Evolutionary conservation across 2,113 vertebrate genomes (phyloP).

Genomic region (Siphamia tubifer): DNA sequence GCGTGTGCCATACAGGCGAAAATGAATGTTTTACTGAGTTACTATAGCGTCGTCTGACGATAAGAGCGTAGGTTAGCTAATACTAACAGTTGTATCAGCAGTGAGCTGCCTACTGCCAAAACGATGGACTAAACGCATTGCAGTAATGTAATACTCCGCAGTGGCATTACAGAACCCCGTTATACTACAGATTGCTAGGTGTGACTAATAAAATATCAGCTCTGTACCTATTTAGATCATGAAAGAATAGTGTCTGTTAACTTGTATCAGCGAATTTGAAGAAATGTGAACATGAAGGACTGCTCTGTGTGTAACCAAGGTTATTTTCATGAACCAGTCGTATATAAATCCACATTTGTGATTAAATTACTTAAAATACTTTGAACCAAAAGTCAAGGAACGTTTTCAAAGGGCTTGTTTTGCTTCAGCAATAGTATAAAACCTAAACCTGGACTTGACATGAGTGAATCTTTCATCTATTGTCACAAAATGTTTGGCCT

Average conservation of each 20-base stretch:
- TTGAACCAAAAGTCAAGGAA: no score
- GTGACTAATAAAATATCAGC: neutral
- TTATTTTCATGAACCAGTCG: no score
- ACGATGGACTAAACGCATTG: constrained; percentile 31
- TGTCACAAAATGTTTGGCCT: no score
- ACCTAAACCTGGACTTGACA: no score
- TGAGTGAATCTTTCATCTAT: no score
- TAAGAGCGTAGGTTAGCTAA: constrained; percentile 1
- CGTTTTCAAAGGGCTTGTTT: no score
- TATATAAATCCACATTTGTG: no score
- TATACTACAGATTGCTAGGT: neutral
- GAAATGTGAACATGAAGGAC: no score
- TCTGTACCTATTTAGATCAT: neutral
- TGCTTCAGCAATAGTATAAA: no score
- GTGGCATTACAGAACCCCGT: neutral
- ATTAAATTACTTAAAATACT: no score
- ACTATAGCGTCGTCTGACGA: neutral
- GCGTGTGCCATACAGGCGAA: neutral
- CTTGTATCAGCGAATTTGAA: no score
- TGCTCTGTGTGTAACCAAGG: no score
- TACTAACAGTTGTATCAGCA: constrained; percentile 14
- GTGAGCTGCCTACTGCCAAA: neutral
- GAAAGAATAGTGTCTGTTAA: neutral
- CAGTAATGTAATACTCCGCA: constrained; percentile 25
- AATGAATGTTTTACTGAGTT: neutral